Conservation (phyloP, 2,797 vertebrate genomes). For the Aplochiton taeniatus region DNA sequence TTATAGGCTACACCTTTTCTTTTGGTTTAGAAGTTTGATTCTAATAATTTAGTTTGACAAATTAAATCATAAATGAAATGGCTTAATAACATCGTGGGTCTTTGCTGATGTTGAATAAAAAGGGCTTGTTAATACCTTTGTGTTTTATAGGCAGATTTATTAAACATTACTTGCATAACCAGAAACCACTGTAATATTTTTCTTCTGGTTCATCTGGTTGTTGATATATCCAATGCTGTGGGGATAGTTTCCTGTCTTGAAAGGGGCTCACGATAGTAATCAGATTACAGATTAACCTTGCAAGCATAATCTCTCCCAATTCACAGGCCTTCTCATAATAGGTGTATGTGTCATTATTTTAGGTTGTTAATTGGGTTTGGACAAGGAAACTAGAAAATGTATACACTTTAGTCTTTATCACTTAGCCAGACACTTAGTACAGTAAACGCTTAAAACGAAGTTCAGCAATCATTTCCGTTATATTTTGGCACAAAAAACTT, state of each 20-base stretch:
- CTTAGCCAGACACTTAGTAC: not conserved
- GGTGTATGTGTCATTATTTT: conserved; percentile 40
- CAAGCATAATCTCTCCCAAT: conserved; percentile 48
- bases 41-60: too few species aligned
- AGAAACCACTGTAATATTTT: not conserved
- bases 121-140: not conserved
- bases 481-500: too few species aligned
- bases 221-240: conserved; percentile 51
- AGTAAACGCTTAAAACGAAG: not conserved
- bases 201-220: conserved; percentile 21
- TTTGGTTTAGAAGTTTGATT: too few species aligned
- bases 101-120: not conserved
- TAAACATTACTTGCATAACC: not conserved
- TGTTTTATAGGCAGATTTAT: not conserved
- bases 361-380: conserved; percentile 38
- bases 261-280: conserved; percentile 62
- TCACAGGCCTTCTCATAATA: conserved; percentile 17
- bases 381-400: conserved; percentile 16
- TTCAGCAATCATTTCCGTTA: not conserved
- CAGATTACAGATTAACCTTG: conserved; percentile 72
- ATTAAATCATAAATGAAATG: too few species aligned
- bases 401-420: conserved; percentile 13
- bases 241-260: conserved; percentile 47
- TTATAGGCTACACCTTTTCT: too few species aligned
- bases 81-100: too few species aligned